These are phyloP conservation scores for Chiridota heheva DNA, from an alignment of 35 echinoderm and acorn worm species.

Conservation along the genomic window DNA sequence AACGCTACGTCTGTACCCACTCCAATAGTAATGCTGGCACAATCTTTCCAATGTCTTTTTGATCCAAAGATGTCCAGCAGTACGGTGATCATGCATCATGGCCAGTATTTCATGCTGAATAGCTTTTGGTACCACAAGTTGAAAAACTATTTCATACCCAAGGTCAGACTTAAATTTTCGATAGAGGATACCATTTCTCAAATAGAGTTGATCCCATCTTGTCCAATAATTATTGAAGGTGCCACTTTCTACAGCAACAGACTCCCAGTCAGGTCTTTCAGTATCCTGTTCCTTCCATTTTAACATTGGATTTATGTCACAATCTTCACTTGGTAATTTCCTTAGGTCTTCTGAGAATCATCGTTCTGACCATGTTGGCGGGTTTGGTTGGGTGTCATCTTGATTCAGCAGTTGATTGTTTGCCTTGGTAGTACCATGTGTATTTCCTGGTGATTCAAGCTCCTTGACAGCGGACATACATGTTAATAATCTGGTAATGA, in stretches of 20 bases:
- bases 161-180: constrained; percentile 1
- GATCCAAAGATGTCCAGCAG: not conserved
- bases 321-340: not conserved
- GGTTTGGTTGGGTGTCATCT: not conserved
- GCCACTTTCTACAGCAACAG: constrained; percentile 10
- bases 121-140: constrained; percentile 29
- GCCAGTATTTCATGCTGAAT: constrained; percentile 1
- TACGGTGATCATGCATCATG: constrained; percentile 6
- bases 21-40: not conserved
- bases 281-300: not conserved
- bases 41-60: constrained; percentile 14
- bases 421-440: too few species aligned
- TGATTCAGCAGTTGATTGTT: too few species aligned
- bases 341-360: not conserved
- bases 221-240: constrained; percentile 11
- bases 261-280: not conserved
- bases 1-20: not conserved
- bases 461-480: too few species aligned
- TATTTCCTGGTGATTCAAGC: too few species aligned
- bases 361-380: not conserved
- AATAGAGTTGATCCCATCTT: not conserved
- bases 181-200: not conserved
- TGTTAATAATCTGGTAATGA: too few species aligned
- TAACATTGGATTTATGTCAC: not conserved
- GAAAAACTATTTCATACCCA: constrained; percentile 9